Evolutionary conservation across 2,113 vertebrate genomes (phyloP).

Genomic region (Tragelaphus scriptus): DNA sequence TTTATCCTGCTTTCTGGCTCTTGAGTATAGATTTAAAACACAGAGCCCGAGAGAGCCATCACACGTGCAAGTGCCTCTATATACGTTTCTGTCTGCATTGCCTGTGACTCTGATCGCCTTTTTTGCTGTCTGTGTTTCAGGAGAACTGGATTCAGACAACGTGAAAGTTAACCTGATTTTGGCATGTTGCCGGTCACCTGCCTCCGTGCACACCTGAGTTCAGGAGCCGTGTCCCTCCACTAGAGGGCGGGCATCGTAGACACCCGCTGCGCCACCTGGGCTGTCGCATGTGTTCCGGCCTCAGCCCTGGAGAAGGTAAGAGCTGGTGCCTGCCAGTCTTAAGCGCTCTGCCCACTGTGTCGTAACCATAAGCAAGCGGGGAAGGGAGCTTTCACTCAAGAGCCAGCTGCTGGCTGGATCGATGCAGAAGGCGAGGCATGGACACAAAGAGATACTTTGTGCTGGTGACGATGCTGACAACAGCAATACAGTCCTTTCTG

Average conservation of each 20-base stretch:
- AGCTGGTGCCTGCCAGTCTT: background rate
- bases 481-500: background rate
- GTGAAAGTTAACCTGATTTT: fast-evolving
- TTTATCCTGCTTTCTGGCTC: too few relatives aligned
- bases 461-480: fast-evolving
- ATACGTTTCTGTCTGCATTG: fast-evolving
- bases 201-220: background rate
- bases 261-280: fast-evolving
- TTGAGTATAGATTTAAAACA: background rate
- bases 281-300: background rate
- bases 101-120: fast-evolving
- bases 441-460: background rate
- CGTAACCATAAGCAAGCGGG: fast-evolving
- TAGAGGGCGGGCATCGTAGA: background rate
- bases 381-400: background rate
- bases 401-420: background rate
- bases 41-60: too few relatives aligned
- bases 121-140: background rate
- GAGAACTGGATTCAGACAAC: background rate
- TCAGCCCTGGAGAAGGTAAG: background rate
- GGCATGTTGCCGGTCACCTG: fast-evolving
- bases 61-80: fast-evolving
- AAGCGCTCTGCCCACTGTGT: background rate
- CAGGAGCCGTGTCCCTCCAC: background rate
- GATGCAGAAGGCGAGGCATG: background rate